Base-by-base conservation (phyloP, 2,888 invertebrate genomes). In the Ochropacha duplaris region DNA sequence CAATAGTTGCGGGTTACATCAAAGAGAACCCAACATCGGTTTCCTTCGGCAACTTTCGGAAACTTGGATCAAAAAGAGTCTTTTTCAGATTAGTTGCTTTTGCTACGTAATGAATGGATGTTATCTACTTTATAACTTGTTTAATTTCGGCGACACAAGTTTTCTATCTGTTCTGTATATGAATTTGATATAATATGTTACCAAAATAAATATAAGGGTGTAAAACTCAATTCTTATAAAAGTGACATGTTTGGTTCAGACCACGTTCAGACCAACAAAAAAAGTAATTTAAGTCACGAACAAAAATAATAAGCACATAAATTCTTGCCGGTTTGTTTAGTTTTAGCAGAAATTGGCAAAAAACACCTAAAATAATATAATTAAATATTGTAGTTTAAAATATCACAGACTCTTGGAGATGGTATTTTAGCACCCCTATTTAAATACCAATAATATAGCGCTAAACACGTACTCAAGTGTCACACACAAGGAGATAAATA, bases 1-100 rank as follows among this genome's bases (percentile, higher is more conserved):
- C 85, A 81, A 86, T 85, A 86, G 83, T 83, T 83, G 79, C 75
- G 74, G 78, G 76, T 73, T 76, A 78, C 76, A 80, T 82, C 80
- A 82, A 81, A 82, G 82, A 68, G 74, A 68, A 71, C 69, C 65
- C 72, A 71, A 76, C 69, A 75, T 76, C 68, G 75, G 65, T 65
- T 79, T 76, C 78, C 78, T 74, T 79, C 74, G 71, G 66, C 71
- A 76, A 78, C 74, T 78, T 72, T 66, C 71, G 67, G 50, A 59
- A 71, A 83, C 73, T 77, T 64, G 56, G 66, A 67, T 62, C 72
- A 73, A 77, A 78, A 74, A 79, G 79, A 79, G 79, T 83, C 81
- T 84, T 84, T 84, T 83, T 76, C 72, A 76, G 78, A 77, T 79
- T 77, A 80, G 75, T 81, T 76, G 67, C 70, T 76, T 72, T 66